A percentile compares a stretch with the other conserved stretches of the same genome.
Conservation (phyloP, 2,113 vertebrate species). For the Alligator sinensis region DNA sequence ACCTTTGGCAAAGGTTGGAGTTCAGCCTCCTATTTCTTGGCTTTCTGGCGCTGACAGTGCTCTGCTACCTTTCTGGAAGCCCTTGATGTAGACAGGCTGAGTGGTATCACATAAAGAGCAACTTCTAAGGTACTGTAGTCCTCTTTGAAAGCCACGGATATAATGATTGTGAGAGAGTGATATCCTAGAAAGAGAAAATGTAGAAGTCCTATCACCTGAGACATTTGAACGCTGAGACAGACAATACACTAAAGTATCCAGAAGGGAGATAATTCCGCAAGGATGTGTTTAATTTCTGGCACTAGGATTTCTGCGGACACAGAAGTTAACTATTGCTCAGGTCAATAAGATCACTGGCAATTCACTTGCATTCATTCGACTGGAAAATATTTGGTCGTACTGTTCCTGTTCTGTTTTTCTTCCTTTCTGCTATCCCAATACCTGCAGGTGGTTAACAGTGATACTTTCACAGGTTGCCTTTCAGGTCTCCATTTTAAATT, state of each 20-base stretch:
- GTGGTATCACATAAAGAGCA: constrained; percentile 10
- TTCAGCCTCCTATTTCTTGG: neutral
- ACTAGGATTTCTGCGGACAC: neutral
- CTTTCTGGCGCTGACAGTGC: neutral
- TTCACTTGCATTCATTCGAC: neutral
- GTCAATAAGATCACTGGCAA: constrained; percentile 48
- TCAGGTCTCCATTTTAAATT: constrained; percentile 11
- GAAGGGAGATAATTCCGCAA: neutral
- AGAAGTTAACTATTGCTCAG: neutral
- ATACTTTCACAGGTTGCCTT: neutral
- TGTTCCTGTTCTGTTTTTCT: neutral
- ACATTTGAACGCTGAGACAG: neutral
- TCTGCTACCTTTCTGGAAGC: neutral
- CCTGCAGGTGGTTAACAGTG: fast-evolving
- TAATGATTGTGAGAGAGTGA: constrained; percentile 35
- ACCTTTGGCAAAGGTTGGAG: neutral
- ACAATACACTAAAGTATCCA: neutral
- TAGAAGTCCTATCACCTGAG: constrained; percentile 11
- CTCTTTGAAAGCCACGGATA: constrained; percentile 20
- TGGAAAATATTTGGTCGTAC: neutral
- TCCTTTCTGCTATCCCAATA: neutral
- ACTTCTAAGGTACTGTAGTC: constrained; percentile 15
- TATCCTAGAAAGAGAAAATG: constrained; percentile 56
- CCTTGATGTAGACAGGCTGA: constrained; percentile 9
- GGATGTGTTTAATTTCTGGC: neutral